These are phyloP conservation scores for Callocephalon fimbriatum DNA, from an alignment of 2,113 vertebrate species.

Conservation along the genomic window DNA sequence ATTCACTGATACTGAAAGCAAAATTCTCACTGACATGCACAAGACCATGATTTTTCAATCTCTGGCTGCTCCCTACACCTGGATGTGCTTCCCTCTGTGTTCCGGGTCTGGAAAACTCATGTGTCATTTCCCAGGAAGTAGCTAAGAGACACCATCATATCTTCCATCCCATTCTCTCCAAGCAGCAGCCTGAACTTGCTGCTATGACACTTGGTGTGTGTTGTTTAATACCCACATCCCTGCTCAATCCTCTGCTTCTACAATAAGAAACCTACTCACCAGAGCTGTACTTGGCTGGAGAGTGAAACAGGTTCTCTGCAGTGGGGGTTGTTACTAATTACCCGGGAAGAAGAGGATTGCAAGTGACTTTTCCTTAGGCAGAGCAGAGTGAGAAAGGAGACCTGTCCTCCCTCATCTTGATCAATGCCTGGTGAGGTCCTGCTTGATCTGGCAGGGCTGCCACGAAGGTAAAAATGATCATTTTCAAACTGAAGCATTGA, in stretches of 20 bases:
- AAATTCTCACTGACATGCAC: background rate
- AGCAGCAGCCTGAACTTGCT: conserved; percentile 43
- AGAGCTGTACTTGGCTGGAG: background rate
- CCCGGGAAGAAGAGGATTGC: background rate
- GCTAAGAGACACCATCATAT: conserved; percentile 44
- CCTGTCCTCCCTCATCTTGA: conserved; percentile 13
- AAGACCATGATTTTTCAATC: background rate
- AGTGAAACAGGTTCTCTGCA: background rate
- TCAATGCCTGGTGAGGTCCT: background rate
- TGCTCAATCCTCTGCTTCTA: background rate
- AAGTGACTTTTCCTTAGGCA: conserved; percentile 53
- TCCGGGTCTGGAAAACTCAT: conserved; percentile 58
- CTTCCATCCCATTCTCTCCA: conserved; percentile 66
- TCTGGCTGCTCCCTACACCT: background rate
- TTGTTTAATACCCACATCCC: background rate
- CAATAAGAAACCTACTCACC: background rate
- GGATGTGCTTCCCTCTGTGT: background rate
- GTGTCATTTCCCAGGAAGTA: conserved; percentile 48
- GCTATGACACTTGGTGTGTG: background rate
- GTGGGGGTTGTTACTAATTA: background rate
- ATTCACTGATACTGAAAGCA: background rate
- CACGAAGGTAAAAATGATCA: background rate
- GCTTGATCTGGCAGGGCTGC: conserved; percentile 29
- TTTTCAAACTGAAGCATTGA: background rate
- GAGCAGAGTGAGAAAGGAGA: background rate